These are phyloP conservation scores for Schlechtendalia chinensis DNA, from an alignment of 1,140 invertebrate species.

Conservation along the genomic window DNA sequence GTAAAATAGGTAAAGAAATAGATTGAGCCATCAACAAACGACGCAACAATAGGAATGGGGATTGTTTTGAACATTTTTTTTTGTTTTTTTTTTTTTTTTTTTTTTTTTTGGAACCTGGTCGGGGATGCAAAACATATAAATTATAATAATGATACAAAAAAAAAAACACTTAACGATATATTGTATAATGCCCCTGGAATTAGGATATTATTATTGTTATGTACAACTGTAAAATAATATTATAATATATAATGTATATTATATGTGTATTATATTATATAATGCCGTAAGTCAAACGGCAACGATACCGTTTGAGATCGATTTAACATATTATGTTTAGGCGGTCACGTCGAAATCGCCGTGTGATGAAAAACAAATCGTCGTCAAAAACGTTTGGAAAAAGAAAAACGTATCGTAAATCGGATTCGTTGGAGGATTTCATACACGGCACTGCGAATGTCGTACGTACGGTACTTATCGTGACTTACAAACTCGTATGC, in stretches of 20 bases:
- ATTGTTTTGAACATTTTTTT: too few relatives aligned
- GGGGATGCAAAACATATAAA: not conserved
- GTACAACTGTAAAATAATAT: slow-evolving; percentile 13
- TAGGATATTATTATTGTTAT: slow-evolving; percentile 32
- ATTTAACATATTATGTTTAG: too few relatives aligned
- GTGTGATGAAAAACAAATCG: too few relatives aligned
- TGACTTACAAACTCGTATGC: too few relatives aligned
- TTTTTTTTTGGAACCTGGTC: too few relatives aligned
- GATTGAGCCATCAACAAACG: slow-evolving; percentile 49
- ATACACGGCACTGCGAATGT: not conserved
- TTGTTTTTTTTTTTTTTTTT: too few relatives aligned
- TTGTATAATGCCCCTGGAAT: slow-evolving; percentile 36
- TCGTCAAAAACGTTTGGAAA: too few relatives aligned
- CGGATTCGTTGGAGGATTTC: too few relatives aligned
- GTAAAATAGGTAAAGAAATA: not conserved
- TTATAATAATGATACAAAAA: not conserved
- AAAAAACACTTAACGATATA: slow-evolving; percentile 29
- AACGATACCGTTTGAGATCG: too few relatives aligned
- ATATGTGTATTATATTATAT: not conserved
- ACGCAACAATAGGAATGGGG: slow-evolving; percentile 38
- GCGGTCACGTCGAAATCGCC: too few relatives aligned
- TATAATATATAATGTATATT: not conserved
- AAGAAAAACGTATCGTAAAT: too few relatives aligned
- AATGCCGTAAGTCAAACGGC: not conserved
- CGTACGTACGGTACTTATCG: too few relatives aligned